Percentiles rank a stretch among this genome's conserved stretches.
These are phyloP conservation scores for Coleophora flavipennella DNA, from an alignment of 2,888 invertebrate species.

Conservation along the genomic window DNA sequence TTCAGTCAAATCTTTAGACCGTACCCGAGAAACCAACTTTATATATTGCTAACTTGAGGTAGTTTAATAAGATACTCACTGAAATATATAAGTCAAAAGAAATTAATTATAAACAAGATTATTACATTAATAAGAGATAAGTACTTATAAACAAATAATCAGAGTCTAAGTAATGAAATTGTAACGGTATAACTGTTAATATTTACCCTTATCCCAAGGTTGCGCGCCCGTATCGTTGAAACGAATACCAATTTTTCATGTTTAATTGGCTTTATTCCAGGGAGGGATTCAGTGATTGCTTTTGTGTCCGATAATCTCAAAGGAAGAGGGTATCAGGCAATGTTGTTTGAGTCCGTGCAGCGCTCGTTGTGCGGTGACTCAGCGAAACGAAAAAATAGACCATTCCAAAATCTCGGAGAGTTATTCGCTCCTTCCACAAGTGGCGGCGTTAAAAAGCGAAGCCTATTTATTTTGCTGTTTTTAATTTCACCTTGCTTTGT, in stretches of 20 bases:
- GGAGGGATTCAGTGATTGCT: slow-evolving; percentile 13
- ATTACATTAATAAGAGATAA: too few relatives aligned
- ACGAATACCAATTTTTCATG: slow-evolving; percentile 15
- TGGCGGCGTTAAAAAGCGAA: slow-evolving; percentile 31
- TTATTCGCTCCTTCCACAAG: slow-evolving; percentile 17
- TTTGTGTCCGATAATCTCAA: slow-evolving; percentile 18
- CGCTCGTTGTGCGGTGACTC: slow-evolving; percentile 8
- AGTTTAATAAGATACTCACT: too few relatives aligned
- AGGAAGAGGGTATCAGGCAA: slow-evolving; percentile 9
- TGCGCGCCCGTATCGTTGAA: slow-evolving; percentile 1
- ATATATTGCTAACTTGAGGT: too few relatives aligned
- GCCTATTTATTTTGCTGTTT: slow-evolving; percentile 40
- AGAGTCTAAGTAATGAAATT: too few relatives aligned
- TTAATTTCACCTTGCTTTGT: slow-evolving; percentile 47
- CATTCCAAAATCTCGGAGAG: too few relatives aligned
- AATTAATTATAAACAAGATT: too few relatives aligned
- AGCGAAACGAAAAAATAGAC: slow-evolving; percentile 12
- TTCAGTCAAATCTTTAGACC: too few relatives aligned
- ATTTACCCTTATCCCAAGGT: too few relatives aligned
- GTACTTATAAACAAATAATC: too few relatives aligned
- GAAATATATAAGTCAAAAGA: too few relatives aligned
- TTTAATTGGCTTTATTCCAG: slow-evolving; percentile 19
- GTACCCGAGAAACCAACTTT: too few relatives aligned
- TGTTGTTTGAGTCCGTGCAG: slow-evolving; percentile 4
- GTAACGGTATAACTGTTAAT: too few relatives aligned